phyloP scores from a whole-genome alignment of 2,888 invertebrate genomes.

The Drosophila merina region DNA sequence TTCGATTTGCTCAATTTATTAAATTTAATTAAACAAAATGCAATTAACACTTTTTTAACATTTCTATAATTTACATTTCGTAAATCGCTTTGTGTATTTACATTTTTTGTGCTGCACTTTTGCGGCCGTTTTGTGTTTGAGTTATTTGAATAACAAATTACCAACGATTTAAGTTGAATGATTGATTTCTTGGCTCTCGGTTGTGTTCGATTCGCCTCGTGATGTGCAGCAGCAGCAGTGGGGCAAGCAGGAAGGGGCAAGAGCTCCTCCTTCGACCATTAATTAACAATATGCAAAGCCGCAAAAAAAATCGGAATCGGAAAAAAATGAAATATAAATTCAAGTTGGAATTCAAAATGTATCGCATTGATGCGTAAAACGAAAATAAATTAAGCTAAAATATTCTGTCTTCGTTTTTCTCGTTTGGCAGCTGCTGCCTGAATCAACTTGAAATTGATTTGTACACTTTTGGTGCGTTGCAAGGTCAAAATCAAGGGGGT shows the following conservation, averaged over 20 bases:
- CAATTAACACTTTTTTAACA: constrained; percentile 67
- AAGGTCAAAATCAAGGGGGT: constrained; percentile 17
- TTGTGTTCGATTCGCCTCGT: constrained; percentile 49
- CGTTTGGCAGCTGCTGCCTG: constrained; percentile 56
- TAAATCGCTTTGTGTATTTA: constrained; percentile 39
- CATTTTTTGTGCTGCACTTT: constrained; percentile 26
- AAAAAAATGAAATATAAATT: constrained; percentile 29
- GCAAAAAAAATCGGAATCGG: constrained; percentile 21
- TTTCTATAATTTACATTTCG: constrained; percentile 50
- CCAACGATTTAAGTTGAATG: constrained; percentile 75
- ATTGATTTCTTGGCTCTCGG: constrained; percentile 72
- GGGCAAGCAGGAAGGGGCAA: no score
- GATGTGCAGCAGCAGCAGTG: constrained; percentile 53
- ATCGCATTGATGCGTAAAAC: constrained; percentile 52
- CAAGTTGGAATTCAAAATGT: constrained; percentile 39
- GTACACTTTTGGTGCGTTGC: constrained; percentile 35
- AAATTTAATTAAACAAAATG: constrained; percentile 67
- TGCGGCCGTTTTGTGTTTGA: constrained; percentile 26
- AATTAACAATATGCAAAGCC: constrained; percentile 70
- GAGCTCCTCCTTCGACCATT: constrained; percentile 51
- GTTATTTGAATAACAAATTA: constrained; percentile 75
- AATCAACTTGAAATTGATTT: constrained; percentile 34
- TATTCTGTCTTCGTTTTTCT: constrained; percentile 72
- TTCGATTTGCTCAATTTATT: constrained; percentile 69
- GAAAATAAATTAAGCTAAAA: constrained; percentile 74